phyloP scores from a whole-genome alignment of 53 echinoderm and acorn worm genomes.

The Echinometra lucunter region DNA sequence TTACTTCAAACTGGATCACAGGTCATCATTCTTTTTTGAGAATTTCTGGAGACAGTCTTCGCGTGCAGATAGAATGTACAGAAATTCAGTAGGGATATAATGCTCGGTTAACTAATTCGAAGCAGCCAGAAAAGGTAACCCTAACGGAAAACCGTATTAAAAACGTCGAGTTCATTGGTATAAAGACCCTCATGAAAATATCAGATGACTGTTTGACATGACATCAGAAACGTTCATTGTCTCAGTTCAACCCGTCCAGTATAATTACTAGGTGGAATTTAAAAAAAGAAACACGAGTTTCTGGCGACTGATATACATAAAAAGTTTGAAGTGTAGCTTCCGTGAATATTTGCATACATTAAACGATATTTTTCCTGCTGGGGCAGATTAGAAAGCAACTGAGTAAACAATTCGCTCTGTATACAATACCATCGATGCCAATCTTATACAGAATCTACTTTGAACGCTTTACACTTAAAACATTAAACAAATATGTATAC shows the following conservation, averaged over 20 bases:
- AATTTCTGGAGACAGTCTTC: too few species aligned
- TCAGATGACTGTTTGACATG: neutral
- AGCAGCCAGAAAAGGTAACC: neutral
- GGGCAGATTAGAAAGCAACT: neutral
- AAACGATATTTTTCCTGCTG: neutral
- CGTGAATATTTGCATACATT: slow-evolving; percentile 27
- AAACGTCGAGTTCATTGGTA: neutral
- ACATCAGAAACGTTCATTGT: neutral
- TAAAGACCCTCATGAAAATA: neutral
- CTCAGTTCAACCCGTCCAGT: neutral
- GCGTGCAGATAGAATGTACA: too few species aligned
- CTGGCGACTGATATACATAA: neutral
- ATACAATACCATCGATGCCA: too few species aligned
- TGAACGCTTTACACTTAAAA: too few species aligned
- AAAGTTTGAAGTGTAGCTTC: neutral
- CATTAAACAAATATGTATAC: too few species aligned
- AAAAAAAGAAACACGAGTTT: neutral
- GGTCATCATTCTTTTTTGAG: too few species aligned
- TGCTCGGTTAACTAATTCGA: neutral
- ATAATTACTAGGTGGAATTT: neutral
- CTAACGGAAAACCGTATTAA: neutral
- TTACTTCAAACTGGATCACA: too few species aligned
- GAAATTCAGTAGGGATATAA: too few species aligned
- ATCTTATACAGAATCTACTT: too few species aligned
- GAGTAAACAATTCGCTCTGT: neutral